phyloP scores from a whole-genome alignment of 2,113 vertebrate species.

The Columbina picui region DNA sequence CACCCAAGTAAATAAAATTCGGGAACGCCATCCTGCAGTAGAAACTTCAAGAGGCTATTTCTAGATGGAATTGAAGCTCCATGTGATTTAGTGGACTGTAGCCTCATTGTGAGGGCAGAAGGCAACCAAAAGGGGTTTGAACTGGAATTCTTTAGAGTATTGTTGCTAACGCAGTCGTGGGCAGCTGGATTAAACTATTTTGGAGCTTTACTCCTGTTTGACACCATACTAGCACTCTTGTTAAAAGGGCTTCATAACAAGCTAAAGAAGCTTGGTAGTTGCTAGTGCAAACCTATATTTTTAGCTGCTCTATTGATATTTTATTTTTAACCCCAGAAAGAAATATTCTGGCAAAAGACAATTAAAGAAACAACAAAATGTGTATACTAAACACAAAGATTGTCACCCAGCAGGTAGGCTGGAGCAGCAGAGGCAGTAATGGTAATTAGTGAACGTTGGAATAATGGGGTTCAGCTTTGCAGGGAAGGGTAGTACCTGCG shows the following conservation, averaged over 20 bases:
- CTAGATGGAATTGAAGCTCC: not conserved
- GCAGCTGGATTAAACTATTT: slow-evolving; percentile 21
- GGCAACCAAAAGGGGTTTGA: not conserved
- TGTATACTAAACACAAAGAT: not conserved
- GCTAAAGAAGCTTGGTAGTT: not conserved
- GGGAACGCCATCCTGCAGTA: not conserved
- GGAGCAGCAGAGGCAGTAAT: not conserved
- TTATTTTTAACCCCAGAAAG: not conserved
- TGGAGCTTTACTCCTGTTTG: not conserved
- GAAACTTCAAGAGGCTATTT: slow-evolving; percentile 4
- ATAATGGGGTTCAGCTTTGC: not conserved
- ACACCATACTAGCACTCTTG: not conserved
- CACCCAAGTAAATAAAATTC: slow-evolving; percentile 19
- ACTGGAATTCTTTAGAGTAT: not conserved
- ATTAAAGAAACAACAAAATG: not conserved
- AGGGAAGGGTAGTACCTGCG: not conserved
- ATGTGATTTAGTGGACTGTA: not conserved
- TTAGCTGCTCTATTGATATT: not conserved
- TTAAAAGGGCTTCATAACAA: not conserved
- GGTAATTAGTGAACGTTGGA: not conserved
- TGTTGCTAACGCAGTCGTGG: not conserved
- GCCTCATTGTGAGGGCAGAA: slow-evolving; percentile 4
- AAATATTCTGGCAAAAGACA: not conserved
- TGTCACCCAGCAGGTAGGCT: not conserved
- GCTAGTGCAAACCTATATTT: not conserved